These are phyloP conservation scores for Neolamprologus sp. DNA, from an alignment of 2,113 vertebrate species.

Conservation along the genomic window DNA sequence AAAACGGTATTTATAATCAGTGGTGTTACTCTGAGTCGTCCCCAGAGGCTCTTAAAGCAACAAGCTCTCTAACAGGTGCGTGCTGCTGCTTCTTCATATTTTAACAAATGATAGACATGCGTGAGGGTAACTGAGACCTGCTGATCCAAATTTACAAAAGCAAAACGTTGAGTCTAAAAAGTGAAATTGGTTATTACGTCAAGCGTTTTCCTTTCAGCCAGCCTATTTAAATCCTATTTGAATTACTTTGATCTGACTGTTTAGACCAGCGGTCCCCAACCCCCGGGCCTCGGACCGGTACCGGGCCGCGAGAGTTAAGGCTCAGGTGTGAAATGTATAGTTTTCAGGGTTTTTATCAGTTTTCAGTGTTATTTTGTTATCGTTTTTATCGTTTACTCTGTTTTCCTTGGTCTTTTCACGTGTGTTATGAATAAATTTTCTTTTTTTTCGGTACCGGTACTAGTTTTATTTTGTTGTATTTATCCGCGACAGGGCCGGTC, in stretches of 20 bases:
- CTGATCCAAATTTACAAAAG: background rate
- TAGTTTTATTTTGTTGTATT: too few species aligned
- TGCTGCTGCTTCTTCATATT: accelerated
- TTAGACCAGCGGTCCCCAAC: background rate
- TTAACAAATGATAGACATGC: background rate
- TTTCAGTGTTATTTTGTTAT: too few species aligned
- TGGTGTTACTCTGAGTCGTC: background rate
- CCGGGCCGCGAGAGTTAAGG: too few species aligned
- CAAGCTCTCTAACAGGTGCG: background rate
- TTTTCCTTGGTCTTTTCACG: accelerated
- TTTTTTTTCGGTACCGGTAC: too few species aligned
- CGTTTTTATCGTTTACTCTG: accelerated
- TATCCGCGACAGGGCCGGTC: accelerated
- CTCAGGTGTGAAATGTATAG: too few species aligned
- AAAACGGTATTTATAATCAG: accelerated
- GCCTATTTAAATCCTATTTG: background rate
- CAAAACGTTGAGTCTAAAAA: background rate
- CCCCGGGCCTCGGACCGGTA: accelerated
- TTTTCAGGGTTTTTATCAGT: too few species aligned
- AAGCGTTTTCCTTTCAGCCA: background rate
- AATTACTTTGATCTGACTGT: background rate
- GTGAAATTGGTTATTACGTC: background rate
- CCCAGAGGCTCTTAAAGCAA: background rate
- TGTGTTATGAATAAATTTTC: too few species aligned
- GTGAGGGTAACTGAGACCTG: background rate